phyloP scores from a whole-genome alignment of 2,113 vertebrate genomes.

The Mobula hypostoma region DNA sequence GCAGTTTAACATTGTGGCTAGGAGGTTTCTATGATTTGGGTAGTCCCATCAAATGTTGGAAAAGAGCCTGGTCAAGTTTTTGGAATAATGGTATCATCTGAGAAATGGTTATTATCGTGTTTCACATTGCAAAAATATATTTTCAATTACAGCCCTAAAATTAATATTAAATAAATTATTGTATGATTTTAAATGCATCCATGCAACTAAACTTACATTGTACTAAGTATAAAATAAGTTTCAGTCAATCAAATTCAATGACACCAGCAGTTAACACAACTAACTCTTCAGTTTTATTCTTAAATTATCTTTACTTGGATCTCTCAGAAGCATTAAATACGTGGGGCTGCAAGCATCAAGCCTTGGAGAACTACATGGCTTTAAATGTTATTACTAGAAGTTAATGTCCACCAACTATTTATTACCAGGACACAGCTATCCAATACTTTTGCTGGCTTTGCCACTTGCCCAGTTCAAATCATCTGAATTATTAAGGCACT shows the following conservation, averaged over 20 bases:
- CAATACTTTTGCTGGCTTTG: background rate
- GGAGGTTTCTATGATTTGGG: too few species aligned
- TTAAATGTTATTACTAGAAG: background rate
- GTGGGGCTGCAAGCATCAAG: background rate
- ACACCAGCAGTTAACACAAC: background rate
- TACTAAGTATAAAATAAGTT: background rate
- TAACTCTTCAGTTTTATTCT: background rate
- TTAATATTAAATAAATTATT: background rate
- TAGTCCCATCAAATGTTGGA: too few species aligned
- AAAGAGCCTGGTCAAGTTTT: too few species aligned
- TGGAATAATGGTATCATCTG: too few species aligned
- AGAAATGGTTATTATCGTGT: too few species aligned
- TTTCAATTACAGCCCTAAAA: too few species aligned
- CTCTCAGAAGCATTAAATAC: background rate
- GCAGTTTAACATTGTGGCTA: too few species aligned
- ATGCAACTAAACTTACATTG: background rate
- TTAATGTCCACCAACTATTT: background rate
- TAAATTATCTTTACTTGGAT: background rate
- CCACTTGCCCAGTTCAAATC: background rate
- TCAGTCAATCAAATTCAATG: background rate
- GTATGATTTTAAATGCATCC: background rate
- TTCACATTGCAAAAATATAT: too few species aligned
- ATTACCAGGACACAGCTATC: background rate
- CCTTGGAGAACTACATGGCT: background rate
- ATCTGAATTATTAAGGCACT: background rate